Percentiles rank a stretch among this genome's conserved stretches.
phyloP scores from a whole-genome alignment of 2,888 invertebrate species.

The Drosophila meridionalis region DNA sequence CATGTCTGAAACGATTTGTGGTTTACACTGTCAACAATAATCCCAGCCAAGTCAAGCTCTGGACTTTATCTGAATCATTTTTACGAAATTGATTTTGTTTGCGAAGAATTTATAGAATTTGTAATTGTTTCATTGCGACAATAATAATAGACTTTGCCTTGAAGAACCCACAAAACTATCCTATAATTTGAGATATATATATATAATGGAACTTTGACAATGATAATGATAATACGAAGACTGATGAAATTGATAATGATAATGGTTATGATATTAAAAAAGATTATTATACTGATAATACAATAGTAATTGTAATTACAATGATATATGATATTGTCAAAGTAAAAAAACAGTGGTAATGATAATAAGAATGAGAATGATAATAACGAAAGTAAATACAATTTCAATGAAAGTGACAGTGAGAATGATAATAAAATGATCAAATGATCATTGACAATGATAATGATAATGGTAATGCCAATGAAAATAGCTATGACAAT shows the following conservation, averaged over 20 bases:
- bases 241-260: background rate
- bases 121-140: background rate
- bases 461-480: background rate
- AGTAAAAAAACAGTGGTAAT: background rate
- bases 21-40: constrained; percentile 41
- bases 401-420: background rate
- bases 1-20: constrained; percentile 78
- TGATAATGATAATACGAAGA: background rate
- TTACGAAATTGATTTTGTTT: constrained; percentile 20
- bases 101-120: no score
- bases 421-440: no score
- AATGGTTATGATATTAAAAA: background rate
- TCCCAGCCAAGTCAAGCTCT: constrained; percentile 8
- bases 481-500: no score
- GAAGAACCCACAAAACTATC: background rate
- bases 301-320: background rate
- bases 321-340: background rate
- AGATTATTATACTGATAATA: background rate
- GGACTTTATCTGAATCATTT: background rate
- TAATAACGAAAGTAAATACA: background rate
- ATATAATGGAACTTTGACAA: background rate
- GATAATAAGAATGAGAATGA: background rate
- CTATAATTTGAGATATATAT: background rate
- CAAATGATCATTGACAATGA: no score
- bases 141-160: background rate